Evolutionary conservation across 92 coral and sea anemone species (phyloP), one percentile per base, ranked within the genome.

Genomic region (Palythoa grandis): DNA sequence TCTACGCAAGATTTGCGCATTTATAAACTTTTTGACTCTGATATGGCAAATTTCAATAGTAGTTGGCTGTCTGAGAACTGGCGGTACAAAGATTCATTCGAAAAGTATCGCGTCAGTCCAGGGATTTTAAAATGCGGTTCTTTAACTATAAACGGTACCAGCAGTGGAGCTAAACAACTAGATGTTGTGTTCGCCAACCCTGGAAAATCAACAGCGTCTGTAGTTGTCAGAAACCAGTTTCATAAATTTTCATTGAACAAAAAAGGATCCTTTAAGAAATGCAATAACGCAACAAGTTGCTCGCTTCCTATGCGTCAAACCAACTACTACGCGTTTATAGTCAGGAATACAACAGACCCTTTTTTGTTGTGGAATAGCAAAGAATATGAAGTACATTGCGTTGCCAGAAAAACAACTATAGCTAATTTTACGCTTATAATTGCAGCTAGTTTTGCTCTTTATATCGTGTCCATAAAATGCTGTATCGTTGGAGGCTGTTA

Each of bases 141-240:
- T 74, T 19, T 43, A 2, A 9, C n/a, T 48, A 23, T 74, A 23
- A 74, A 74, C 35, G 38, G 12, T 39, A 74, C 79, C 43, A 52
- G 57, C 10, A 19, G 11, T 47, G 14, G 19, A 22, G 29, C 29
- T 4, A 16, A 50, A 12, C 11, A n/a, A 4, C 7, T 74, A 74
- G 14, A 74, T 48, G 60, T 74, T 48, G 58, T 74, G 37, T 74
- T 74, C 16, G 79, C 79, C 16, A 74, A 74, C 19, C 38, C 54
- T 22, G 79, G 79, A 50, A 48, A 11, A 50, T 17, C 79, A 43
- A 11, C 35, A n/a, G 57, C 47, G 23, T 52, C 54, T 43, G 61
- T 35, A 48, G 43, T n/a, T 74, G 79, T 74, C 14, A 74, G 15
- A 50, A 74, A 50, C 25, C 5, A n/a, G 78, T 50, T 74, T 20